phyloP scores from a whole-genome alignment of 2,113 vertebrate genomes.

The Hyperoodon ampullatus region DNA sequence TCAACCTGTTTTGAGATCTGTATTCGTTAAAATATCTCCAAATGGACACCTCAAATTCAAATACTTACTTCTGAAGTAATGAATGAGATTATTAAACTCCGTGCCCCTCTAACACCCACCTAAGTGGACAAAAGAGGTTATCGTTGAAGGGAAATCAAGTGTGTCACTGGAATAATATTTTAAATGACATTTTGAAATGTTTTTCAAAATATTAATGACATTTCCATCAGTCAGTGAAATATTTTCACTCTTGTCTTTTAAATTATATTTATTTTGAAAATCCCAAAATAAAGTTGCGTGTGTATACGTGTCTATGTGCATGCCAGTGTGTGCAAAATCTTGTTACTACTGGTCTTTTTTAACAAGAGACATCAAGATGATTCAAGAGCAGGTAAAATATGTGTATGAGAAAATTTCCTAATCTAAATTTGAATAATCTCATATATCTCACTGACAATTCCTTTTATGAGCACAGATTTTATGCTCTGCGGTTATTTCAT shows the following conservation, averaged over 20 bases:
- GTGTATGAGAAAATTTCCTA: background rate
- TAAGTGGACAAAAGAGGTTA: background rate
- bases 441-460: background rate
- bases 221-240: conserved; percentile 10
- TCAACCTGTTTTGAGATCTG: conserved; percentile 12
- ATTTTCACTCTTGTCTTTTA: background rate
- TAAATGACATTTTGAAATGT: background rate
- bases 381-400: background rate
- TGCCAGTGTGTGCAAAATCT: background rate
- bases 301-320: background rate
- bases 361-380: background rate
- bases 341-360: background rate
- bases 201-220: conserved; percentile 10
- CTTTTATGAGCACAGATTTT: background rate
- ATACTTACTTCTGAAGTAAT: background rate
- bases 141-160: background rate
- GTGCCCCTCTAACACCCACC: background rate
- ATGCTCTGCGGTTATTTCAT: background rate
- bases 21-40: conserved; percentile 28
- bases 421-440: conserved; percentile 28
- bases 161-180: background rate
- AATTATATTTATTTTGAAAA: background rate
- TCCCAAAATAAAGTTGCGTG: background rate
- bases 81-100: background rate
- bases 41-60: conserved; percentile 13